Percentiles rank a stretch among this genome's conserved stretches.
Evolutionary conservation across 2,888 invertebrate genomes (phyloP).

Genomic region (Parapristionchus giblindavisi): DNA sequence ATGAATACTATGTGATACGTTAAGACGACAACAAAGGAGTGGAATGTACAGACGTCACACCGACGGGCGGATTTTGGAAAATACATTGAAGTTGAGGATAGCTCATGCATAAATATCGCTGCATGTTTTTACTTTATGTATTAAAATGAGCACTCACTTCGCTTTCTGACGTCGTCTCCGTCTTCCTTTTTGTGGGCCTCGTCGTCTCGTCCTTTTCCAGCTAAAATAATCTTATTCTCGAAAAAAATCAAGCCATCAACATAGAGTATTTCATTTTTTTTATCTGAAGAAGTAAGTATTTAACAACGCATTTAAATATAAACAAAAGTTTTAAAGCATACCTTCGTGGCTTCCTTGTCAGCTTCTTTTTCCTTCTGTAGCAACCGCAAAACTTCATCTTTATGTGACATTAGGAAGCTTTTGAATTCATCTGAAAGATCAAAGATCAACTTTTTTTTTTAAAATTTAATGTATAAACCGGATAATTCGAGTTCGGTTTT

Average conservation of each 20-base stretch:
- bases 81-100: background rate
- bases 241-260: background rate
- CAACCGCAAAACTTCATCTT: conserved; percentile 28
- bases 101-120: background rate
- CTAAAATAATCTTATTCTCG: background rate
- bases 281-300: background rate
- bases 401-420: conserved; percentile 20
- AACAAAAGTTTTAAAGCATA: background rate
- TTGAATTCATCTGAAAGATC: conserved; percentile 13
- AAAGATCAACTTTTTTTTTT: too few species aligned
- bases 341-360: background rate
- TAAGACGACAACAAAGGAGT: too few species aligned
- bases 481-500: background rate
- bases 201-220: background rate
- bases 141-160: background rate
- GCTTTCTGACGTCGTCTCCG: conserved; percentile 8
- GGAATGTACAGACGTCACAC: too few species aligned
- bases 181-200: background rate
- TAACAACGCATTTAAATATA: background rate
- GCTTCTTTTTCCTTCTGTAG: background rate
- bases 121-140: background rate
- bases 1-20: too few species aligned
- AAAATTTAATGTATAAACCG: background rate
- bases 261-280: background rate
- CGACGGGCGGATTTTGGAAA: background rate